Evolutionary conservation across 2,888 invertebrate species (phyloP), one percentile per base, ranked within the genome.

Genomic region (Onchidella celtica): DNA sequence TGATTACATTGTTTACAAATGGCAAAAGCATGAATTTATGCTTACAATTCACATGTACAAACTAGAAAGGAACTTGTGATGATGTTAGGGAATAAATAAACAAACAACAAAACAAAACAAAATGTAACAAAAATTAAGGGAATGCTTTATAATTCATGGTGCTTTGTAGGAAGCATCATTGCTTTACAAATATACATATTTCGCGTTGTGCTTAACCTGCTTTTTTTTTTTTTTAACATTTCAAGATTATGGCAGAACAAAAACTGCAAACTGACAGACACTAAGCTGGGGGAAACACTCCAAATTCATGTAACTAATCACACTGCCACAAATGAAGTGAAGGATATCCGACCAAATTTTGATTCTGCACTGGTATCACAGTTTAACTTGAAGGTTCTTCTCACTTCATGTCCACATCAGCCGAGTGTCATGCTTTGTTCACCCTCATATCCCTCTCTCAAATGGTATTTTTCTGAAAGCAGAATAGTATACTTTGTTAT

Each of bases 41-140:
- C 47, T 47, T 27, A 9, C 27, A 70, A n/a, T 70, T 47, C 69
- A 70, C 24, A 70, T 70, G 40, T 70, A 70, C 70, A 70, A 70
- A 70, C 70, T 70, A 70, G 70, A 70, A 70, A 70, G 70, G 70
- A 70, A 70, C 70, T 70, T 70, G 70, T 21, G 32, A 55, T 32
- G 1, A n/a, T 66, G 3, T 66, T 36, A 21, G 65, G 29, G 17
- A 65, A 17, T 27, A 27, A 9, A n/a, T 11, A 47, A 47, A 47
- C 6, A 47, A 47, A 17, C 47, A 47, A 47, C 47, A 47, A 47
- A 47, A 47, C 47, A 47, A 47, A 11, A 47, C 47, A 47, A 47
- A 6, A 47, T n/a, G 17, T 17, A 47, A 47, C 6, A 47, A 11
- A 47, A 70, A 55, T 47, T 9, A 70, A 70, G 55, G 70, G 70